phyloP scores from a whole-genome alignment of 2,888 invertebrate genomes.

The Ceratothoa steindachneri region DNA sequence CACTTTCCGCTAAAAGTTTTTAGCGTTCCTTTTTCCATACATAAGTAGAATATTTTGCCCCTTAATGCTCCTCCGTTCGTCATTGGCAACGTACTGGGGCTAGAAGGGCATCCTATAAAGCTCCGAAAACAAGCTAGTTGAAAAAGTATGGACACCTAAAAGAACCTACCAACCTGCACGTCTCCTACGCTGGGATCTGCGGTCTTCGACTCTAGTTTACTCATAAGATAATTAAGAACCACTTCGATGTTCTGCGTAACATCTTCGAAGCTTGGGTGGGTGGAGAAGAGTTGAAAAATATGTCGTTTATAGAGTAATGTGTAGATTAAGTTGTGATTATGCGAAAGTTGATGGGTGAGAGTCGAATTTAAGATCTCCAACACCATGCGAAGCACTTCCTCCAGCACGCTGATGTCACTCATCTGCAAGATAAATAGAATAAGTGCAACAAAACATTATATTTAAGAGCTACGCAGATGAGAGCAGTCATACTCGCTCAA shows the following conservation, averaged over 20 bases:
- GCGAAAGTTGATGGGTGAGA: conserved; percentile 76
- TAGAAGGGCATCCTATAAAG: too few species aligned
- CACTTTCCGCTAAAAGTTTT: too few species aligned
- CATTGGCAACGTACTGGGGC: too few species aligned
- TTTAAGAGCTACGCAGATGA: too few species aligned
- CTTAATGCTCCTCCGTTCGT: too few species aligned
- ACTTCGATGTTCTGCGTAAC: conserved; percentile 92
- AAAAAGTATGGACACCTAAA: too few species aligned
- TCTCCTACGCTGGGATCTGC: conserved; percentile 40
- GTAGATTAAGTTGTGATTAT: conserved; percentile 90
- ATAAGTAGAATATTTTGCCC: too few species aligned
- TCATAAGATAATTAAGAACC: conserved; percentile 58
- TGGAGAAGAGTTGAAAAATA: conserved; percentile 78
- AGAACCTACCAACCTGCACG: conserved; percentile 34
- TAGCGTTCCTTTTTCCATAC: too few species aligned
- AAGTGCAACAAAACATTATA: too few species aligned
- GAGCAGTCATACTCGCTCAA: too few species aligned
- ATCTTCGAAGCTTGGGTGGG: conserved; percentile 84
- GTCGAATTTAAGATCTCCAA: conserved; percentile 95
- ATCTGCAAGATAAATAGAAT: conserved; percentile 59
- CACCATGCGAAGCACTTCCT: conserved; percentile 93
- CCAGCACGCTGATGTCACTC: conserved; percentile 84
- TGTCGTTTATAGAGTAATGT: conserved; percentile 88
- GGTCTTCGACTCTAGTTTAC: conserved; percentile 38
- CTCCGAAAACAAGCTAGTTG: too few species aligned